phyloP scores from a whole-genome alignment of 2,113 vertebrate genomes.

The Ifrita kowaldi region DNA sequence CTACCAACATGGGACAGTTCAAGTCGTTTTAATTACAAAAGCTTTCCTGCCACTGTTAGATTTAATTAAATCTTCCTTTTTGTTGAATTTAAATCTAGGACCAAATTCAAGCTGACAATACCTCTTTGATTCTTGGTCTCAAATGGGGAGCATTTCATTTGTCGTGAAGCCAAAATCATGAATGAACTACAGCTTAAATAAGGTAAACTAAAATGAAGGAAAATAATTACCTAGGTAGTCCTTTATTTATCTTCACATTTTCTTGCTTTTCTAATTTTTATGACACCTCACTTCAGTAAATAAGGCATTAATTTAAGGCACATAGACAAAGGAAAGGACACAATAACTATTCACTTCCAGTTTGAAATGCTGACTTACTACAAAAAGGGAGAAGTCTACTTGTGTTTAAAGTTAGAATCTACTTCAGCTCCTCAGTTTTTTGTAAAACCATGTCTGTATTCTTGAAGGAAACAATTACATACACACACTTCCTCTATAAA shows the following conservation, averaged over 20 bases:
- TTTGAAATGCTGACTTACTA: not conserved
- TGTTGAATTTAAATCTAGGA: not conserved
- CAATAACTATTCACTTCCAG: not conserved
- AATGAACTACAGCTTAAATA: not conserved
- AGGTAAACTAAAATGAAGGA: not conserved
- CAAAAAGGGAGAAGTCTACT: not conserved
- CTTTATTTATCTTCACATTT: not conserved
- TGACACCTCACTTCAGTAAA: not conserved
- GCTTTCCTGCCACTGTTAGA: not conserved
- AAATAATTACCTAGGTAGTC: not conserved
- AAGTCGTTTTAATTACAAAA: not conserved
- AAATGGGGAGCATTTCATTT: not conserved
- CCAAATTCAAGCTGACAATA: not conserved
- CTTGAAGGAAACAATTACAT: slow-evolving; percentile 6
- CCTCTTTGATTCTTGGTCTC: not conserved
- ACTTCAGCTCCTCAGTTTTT: not conserved
- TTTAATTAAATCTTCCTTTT: not conserved
- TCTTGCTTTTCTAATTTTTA: not conserved
- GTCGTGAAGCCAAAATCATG: not conserved
- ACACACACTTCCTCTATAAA: not conserved
- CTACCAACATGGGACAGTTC: not conserved
- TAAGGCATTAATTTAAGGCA: not conserved
- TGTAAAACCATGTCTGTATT: not conserved
- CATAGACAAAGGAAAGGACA: not conserved
- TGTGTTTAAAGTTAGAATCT: not conserved